Percentiles rank a stretch among this genome's conserved stretches.
Evolutionary conservation across 2,797 vertebrate genomes (phyloP).

Genomic region (Cossypha polioptera): DNA sequence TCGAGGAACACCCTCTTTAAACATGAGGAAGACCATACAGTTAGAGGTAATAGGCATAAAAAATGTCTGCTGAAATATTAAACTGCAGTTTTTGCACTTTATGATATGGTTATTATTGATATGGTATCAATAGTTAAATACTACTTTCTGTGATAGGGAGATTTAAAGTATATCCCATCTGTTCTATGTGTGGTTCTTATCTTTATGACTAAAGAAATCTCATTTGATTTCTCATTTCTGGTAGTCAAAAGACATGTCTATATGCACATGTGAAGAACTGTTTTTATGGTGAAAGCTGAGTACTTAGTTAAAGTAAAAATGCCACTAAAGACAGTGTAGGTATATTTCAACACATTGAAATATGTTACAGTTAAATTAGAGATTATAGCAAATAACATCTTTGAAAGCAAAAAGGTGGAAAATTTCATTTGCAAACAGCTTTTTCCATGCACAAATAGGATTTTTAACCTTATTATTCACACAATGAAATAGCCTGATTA

Average conservation of each 20-base stretch:
- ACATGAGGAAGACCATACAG: background rate
- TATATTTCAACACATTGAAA: background rate
- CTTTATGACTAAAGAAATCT: background rate
- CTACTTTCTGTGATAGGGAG: background rate
- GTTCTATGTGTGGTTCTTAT: background rate
- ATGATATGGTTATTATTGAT: background rate
- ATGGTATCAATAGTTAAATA: background rate
- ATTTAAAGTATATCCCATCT: background rate
- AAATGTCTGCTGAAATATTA: background rate
- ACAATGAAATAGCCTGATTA: background rate
- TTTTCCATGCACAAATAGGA: background rate
- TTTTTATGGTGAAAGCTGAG: background rate
- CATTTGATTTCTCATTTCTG: background rate
- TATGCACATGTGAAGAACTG: background rate
- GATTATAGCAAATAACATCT: background rate
- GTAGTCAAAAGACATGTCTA: background rate
- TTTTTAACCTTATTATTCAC: background rate
- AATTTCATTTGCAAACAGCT: background rate
- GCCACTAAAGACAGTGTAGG: background rate
- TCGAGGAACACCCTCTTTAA: background rate
- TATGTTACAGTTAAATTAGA: background rate
- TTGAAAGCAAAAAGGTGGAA: conserved; percentile 8
- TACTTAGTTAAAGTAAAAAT: background rate
- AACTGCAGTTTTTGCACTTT: background rate
- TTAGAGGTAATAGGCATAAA: background rate